Conservation (phyloP, 2,113 vertebrate species). For the Rhodinocichla rosea region DNA sequence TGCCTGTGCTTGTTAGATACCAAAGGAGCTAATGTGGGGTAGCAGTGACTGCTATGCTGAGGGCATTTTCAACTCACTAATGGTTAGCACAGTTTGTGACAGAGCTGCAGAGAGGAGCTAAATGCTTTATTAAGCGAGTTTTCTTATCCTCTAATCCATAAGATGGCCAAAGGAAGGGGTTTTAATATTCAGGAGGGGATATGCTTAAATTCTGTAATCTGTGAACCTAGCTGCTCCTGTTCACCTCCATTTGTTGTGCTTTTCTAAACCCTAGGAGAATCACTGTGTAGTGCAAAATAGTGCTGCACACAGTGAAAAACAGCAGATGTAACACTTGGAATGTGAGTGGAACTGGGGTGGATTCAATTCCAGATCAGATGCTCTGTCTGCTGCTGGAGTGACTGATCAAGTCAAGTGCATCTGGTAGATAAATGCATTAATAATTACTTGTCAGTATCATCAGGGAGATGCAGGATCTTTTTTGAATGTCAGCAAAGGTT, state of each 20-base stretch:
- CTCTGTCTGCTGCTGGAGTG: conserved; percentile 35
- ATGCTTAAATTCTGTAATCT: not conserved
- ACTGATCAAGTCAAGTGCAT: conserved; percentile 49
- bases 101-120: conserved; percentile 24
- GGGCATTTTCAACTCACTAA: not conserved
- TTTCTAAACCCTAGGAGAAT: conserved; percentile 12
- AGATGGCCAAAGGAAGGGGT: not conserved
- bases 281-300: conserved; percentile 30
- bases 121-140: not conserved
- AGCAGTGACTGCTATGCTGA: conserved; percentile 4
- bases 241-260: conserved; percentile 49
- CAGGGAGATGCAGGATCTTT: not conserved
- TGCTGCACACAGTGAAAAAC: not conserved
- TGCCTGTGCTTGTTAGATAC: conserved; percentile 4
- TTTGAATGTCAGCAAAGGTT: not conserved
- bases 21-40: not conserved
- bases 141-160: conserved; percentile 8
- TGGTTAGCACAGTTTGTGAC: conserved; percentile 9
- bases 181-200: conserved; percentile 46
- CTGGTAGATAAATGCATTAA: conserved; percentile 25
- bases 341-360: conserved; percentile 1
- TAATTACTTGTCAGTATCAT: not conserved
- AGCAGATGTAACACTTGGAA: conserved; percentile 31
- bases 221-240: conserved; percentile 8
- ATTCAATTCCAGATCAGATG: conserved; percentile 54